Conservation (phyloP, 2,797 vertebrate genomes). For the Acanthurus leucopareius region DNA sequence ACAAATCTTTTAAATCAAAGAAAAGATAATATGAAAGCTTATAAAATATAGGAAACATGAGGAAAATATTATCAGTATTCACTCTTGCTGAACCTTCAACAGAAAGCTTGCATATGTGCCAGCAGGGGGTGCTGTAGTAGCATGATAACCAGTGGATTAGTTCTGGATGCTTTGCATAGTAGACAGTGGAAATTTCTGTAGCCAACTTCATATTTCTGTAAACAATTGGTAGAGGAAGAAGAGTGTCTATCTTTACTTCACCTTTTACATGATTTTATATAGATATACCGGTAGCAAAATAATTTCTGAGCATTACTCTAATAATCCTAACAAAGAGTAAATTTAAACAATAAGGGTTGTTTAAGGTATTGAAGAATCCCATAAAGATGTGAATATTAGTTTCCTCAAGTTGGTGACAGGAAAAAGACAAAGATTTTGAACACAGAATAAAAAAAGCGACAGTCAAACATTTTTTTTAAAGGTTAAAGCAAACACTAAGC, state of each 20-base stretch:
- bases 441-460: neutral
- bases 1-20: neutral
- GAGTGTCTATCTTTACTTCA: too few species aligned
- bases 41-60: neutral
- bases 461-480: neutral
- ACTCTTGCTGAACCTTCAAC: accelerated
- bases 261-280: too few species aligned
- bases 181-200: neutral
- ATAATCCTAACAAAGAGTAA: too few species aligned
- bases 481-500: neutral
- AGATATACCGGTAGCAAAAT: too few species aligned
- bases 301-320: too few species aligned
- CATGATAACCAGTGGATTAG: neutral
- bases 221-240: neutral
- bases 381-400: neutral
- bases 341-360: too few species aligned
- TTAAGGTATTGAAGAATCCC: neutral
- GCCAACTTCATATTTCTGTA: neutral
- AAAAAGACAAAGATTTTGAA: neutral
- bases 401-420: neutral
- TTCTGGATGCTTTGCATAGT: accelerated
- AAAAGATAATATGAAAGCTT: neutral
- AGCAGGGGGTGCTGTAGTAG: slow-evolving; percentile 35
- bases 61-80: too few species aligned
- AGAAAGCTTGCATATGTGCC: neutral